Percentiles rank a stretch among this genome's conserved stretches.
Evolutionary conservation across 2,888 invertebrate genomes (phyloP).

Genomic region (Sphaerophoria taeniata): DNA sequence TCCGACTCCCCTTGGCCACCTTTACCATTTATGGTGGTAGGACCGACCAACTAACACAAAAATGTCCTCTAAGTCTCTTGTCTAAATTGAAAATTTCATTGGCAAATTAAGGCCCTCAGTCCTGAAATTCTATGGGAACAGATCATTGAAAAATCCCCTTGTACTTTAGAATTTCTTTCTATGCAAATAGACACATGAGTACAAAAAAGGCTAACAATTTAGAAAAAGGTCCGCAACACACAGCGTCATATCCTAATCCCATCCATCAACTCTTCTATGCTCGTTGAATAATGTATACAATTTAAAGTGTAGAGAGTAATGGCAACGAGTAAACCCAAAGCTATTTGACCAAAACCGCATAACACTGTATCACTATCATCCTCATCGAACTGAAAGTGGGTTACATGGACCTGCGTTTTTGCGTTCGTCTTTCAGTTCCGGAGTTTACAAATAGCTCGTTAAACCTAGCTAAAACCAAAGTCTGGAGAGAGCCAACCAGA

Average conservation of each 20-base stretch:
- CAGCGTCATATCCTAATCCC: slow-evolving; percentile 52
- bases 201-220: slow-evolving; percentile 31
- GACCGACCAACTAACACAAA: slow-evolving; percentile 28
- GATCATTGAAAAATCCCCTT: slow-evolving; percentile 40
- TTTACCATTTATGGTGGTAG: slow-evolving; percentile 15
- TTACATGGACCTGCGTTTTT: slow-evolving; percentile 1
- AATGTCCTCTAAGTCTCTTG: neutral
- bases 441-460: neutral
- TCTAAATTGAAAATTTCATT: slow-evolving; percentile 8
- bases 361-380: slow-evolving; percentile 63
- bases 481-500: slow-evolving; percentile 53
- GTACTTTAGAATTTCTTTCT: slow-evolving; percentile 16
- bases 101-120: slow-evolving; percentile 25
- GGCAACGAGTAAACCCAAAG: slow-evolving; percentile 63
- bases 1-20: slow-evolving; percentile 48
- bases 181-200: neutral
- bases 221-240: slow-evolving; percentile 12
- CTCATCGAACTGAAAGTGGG: neutral
- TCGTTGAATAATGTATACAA: slow-evolving; percentile 33
- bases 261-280: slow-evolving; percentile 58
- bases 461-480: slow-evolving; percentile 19
- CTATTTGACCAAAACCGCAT: slow-evolving; percentile 68
- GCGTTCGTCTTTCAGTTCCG: neutral
- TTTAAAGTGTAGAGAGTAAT: neutral
- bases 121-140: neutral